phyloP scores from a whole-genome alignment of 2,888 invertebrate genomes.

The Phyllotreta striolata region DNA sequence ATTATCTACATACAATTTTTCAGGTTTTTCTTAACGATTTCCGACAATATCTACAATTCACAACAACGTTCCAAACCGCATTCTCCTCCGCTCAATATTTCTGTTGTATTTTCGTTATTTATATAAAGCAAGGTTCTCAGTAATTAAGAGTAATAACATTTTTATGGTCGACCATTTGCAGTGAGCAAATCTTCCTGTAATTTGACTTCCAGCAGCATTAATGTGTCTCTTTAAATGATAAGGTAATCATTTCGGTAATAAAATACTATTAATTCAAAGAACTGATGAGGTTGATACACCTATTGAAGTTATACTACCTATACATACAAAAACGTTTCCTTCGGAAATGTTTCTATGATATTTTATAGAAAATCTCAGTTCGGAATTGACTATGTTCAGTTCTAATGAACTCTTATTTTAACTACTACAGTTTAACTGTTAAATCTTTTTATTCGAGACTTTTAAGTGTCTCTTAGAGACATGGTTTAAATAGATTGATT shows the following conservation, averaged over 20 bases:
- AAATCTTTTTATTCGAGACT: too few relatives aligned
- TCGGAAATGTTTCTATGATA: slow-evolving; percentile 34
- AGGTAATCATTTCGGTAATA: slow-evolving; percentile 35
- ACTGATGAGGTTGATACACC: slow-evolving; percentile 42
- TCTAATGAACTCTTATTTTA: too few relatives aligned
- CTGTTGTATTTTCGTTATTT: slow-evolving; percentile 51
- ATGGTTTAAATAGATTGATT: too few relatives aligned
- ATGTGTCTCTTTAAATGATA: slow-evolving; percentile 37
- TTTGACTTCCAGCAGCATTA: slow-evolving; percentile 43
- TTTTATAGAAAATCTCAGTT: slow-evolving; percentile 37
- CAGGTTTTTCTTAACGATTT: slow-evolving; percentile 37
- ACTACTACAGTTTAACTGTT: too few relatives aligned
- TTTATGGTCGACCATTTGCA: slow-evolving; percentile 53
- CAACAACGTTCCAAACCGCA: slow-evolving; percentile 43
- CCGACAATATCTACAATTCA: slow-evolving; percentile 33
- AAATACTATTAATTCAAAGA: slow-evolving; percentile 43
- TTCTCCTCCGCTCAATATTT: slow-evolving; percentile 44
- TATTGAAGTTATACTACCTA: slow-evolving; percentile 22
- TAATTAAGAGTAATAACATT: slow-evolving; percentile 57
- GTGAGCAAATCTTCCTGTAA: slow-evolving; percentile 47
- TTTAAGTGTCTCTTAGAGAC: too few relatives aligned
- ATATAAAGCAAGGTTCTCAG: slow-evolving; percentile 52
- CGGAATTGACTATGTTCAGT: not conserved
- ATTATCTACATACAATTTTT: slow-evolving; percentile 39
- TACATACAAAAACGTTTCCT: slow-evolving; percentile 19